phyloP scores from a whole-genome alignment of 2,113 vertebrate genomes.

The Lycocorax pyrrhopterus region DNA sequence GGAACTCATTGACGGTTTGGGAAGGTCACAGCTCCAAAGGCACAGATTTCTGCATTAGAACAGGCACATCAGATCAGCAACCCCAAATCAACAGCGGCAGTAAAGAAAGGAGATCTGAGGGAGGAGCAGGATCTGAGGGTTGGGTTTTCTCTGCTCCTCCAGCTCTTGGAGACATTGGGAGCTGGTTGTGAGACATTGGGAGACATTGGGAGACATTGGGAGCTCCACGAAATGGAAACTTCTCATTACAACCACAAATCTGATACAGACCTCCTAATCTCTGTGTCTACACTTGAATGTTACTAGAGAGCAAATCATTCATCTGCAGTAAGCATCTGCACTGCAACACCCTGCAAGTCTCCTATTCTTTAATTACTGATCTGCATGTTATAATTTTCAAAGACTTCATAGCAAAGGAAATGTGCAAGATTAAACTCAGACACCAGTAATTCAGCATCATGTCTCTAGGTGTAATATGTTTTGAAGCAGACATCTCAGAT shows the following conservation, averaged over 20 bases:
- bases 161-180: background rate
- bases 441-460: background rate
- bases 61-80: background rate
- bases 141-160: background rate
- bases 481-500: background rate
- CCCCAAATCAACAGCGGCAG: rapidly evolving
- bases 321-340: background rate
- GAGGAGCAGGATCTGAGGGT: rapidly evolving
- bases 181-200: background rate
- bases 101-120: background rate
- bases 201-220: too few species aligned
- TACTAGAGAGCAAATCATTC: background rate
- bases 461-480: background rate
- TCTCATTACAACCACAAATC: background rate
- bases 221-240: background rate
- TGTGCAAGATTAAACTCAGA: background rate
- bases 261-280: background rate
- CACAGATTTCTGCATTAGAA: background rate
- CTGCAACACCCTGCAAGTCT: background rate
- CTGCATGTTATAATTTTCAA: background rate
- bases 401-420: background rate
- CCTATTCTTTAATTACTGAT: background rate
- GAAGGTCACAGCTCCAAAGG: background rate
- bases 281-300: background rate
- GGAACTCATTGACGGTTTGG: background rate